Conservation (phyloP, 1,140 invertebrate genomes). For the Melipona quadrifasciata region DNA sequence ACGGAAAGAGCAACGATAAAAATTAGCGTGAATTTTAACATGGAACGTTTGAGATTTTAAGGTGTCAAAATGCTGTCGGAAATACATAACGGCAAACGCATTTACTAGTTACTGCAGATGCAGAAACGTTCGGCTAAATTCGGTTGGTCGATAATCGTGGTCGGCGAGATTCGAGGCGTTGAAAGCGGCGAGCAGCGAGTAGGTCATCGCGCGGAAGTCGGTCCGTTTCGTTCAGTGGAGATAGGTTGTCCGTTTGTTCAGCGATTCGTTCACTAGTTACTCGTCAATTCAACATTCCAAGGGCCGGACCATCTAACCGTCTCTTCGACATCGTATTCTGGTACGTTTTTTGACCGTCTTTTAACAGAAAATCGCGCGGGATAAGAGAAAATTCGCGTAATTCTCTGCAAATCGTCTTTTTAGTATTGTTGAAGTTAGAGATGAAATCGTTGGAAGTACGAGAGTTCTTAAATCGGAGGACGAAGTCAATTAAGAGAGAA, state of each 20-base stretch:
- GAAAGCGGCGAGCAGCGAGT: conserved; percentile 55
- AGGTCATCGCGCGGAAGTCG: conserved; percentile 63
- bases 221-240: conserved; percentile 47
- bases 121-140: conserved; percentile 72
- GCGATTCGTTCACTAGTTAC: conserved; percentile 70
- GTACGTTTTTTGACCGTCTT: conserved; percentile 81
- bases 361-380: conserved; percentile 48
- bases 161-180: conserved; percentile 42
- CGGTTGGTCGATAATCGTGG: conserved; percentile 79
- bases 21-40: not conserved
- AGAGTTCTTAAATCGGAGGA: not conserved
- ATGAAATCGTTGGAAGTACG: too few species aligned
- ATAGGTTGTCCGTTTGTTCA: conserved; percentile 37
- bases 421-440: not conserved
- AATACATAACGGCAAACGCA: not conserved
- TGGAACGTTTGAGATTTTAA: not conserved
- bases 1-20: not conserved
- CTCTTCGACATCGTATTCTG: conserved; percentile 84
- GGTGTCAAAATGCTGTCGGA: rapidly evolving
- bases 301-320: conserved; percentile 83
- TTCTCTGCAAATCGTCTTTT: not conserved
- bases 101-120: conserved; percentile 34
- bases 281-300: conserved; percentile 86
- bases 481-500: not conserved
- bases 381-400: conserved; percentile 9